Evolutionary conservation across 2,888 invertebrate genomes (phyloP), one percentile per base, ranked within the genome.

Genomic region (Pammene fasciana): DNA sequence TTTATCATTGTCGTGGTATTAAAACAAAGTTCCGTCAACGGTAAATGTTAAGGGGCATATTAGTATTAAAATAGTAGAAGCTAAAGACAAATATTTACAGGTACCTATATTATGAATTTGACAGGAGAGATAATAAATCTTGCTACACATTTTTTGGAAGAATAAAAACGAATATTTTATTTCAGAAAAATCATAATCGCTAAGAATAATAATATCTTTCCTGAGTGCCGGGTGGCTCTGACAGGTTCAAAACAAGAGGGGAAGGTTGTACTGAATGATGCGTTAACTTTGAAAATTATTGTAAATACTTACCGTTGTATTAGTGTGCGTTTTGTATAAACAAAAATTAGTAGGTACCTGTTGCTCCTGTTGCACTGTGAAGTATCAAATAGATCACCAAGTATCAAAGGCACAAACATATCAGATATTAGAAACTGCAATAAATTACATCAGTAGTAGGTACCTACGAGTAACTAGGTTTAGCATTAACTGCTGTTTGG

Each of bases 401-500:
- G 11, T 1, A n/a, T 1, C 11, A 45, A 57, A 57, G 26, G 11
- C 26, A 18, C 43, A 43, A 13, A 26, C 43, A 26, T 5, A 13
- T 52, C 18, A 26, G 41, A 13, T 64, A 43, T 26, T 45, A 34
- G 11, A 46, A 59, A 10, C 26, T 13, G 46, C 54, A 45, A 59
- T 65, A 65, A 70, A 60, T 65, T 70, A 70, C 26, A 38, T 70
- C 50, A 59, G 36, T 38, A 55, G 62, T 36, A 36, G 36, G 7
- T 9, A 38, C 38, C 38, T 38, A 10, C 8, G 50, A 50, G 50
- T 50, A 14, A 59, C 48, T 57, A 64, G 68, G 65, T 65, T 70
- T 60, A 65, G 65, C 46, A 62, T 70, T 70, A 71, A 72, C 62
- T 67, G 48, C 57, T 60, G 71, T 71, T 71, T 75, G 70, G 72